These are phyloP conservation scores for Pocillopora grandis DNA, from an alignment of 92 coral and sea anemone genomes.

Conservation along the genomic window DNA sequence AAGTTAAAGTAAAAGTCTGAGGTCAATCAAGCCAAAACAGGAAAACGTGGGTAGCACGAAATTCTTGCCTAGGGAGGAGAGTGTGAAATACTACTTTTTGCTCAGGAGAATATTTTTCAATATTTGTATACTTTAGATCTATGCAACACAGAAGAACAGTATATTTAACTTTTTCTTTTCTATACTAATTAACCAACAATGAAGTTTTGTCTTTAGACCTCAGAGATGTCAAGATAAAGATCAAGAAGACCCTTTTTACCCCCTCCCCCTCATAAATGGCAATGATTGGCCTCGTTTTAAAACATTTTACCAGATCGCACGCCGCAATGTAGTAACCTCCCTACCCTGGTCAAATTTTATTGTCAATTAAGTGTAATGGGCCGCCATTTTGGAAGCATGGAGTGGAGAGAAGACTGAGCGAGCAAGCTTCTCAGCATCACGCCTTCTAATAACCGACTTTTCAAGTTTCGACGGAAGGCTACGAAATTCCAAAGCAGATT, in stretches of 20 bases:
- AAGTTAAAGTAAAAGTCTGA: neutral
- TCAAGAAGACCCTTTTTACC: neutral
- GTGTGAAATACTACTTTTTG: too few relatives aligned
- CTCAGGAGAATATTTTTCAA: too few relatives aligned
- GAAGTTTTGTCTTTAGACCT: neutral
- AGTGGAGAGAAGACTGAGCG: neutral
- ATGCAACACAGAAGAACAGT: too few relatives aligned
- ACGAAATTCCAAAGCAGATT: constrained; percentile 36
- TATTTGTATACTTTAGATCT: too few relatives aligned
- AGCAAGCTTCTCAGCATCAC: constrained; percentile 14
- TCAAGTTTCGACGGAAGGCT: constrained; percentile 7
- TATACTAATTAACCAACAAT: too few relatives aligned
- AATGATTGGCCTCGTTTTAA: neutral
- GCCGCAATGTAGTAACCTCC: neutral
- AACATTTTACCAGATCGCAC: neutral
- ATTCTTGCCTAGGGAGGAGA: too few relatives aligned
- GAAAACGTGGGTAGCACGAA: too few relatives aligned
- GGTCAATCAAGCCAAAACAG: neutral
- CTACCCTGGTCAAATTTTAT: neutral
- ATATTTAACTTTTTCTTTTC: too few relatives aligned
- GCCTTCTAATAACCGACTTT: neutral
- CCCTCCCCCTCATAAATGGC: neutral
- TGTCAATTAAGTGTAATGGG: neutral
- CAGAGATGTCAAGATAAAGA: neutral
- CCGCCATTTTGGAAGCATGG: constrained; percentile 44